These are phyloP conservation scores for Parnassius apollo DNA, from an alignment of 2,888 invertebrate species.

Conservation along the genomic window DNA sequence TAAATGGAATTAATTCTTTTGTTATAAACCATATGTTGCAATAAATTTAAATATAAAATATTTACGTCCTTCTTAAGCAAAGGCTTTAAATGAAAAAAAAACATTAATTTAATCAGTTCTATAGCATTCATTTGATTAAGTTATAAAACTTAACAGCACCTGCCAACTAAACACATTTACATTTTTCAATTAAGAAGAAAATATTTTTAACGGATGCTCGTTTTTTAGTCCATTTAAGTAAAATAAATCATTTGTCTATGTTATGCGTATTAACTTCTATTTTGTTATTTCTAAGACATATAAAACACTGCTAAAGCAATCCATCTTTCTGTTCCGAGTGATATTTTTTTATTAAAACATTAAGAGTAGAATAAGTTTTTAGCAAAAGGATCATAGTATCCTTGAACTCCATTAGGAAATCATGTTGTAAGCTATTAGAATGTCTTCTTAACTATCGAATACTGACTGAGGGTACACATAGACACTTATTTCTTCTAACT, in stretches of 20 bases:
- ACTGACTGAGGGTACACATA: too few species aligned
- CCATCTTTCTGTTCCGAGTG: too few species aligned
- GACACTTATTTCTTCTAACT: too few species aligned
- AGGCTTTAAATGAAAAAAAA: background rate
- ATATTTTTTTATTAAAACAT: too few species aligned
- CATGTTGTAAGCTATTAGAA: too few species aligned
- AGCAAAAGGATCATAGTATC: too few species aligned
- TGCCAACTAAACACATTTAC: constrained; percentile 18
- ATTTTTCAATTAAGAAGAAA: constrained; percentile 22
- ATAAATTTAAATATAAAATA: constrained; percentile 14
- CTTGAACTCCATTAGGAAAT: too few species aligned
- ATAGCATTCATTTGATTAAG: constrained; percentile 12
- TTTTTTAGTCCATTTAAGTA: constrained; percentile 13
- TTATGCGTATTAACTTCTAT: background rate
- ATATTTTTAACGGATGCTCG: constrained; percentile 16
- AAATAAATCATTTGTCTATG: constrained; percentile 6
- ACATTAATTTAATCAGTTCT: constrained; percentile 15
- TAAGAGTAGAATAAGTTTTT: too few species aligned
- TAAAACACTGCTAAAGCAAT: background rate
- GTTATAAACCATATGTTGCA: background rate
- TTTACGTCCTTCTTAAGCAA: constrained; percentile 1
- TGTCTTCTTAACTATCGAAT: too few species aligned
- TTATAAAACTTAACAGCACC: constrained; percentile 22
- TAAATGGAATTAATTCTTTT: constrained; percentile 2
- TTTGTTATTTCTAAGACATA: background rate